Evolutionary conservation across 1,140 invertebrate species (phyloP).

Genomic region (Xylocopa sonorina): DNA sequence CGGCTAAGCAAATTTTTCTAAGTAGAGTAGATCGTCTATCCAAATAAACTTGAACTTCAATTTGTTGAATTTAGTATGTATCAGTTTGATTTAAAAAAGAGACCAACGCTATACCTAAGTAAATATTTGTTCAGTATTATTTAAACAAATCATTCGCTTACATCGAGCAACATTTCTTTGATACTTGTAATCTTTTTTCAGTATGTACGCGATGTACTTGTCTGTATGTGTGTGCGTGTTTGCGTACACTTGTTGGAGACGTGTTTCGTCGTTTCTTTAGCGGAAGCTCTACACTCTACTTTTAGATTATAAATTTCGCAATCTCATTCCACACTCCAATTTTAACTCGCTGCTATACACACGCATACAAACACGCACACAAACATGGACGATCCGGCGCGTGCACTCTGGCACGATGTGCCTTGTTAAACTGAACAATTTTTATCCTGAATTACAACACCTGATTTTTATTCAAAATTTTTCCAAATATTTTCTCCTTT

Average conservation of each 20-base stretch:
- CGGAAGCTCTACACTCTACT: background rate
- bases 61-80: too few relatives aligned
- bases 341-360: constrained; percentile 25
- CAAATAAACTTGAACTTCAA: too few relatives aligned
- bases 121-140: too few relatives aligned
- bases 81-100: too few relatives aligned
- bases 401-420: constrained; percentile 19
- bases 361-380: background rate
- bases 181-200: too few relatives aligned
- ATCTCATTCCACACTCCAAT: constrained; percentile 37
- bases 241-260: background rate
- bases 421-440: background rate
- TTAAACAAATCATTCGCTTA: too few relatives aligned
- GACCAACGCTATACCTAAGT: too few relatives aligned
- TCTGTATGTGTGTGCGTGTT: too few relatives aligned
- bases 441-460: background rate
- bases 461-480: background rate
- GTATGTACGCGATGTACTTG: background rate
- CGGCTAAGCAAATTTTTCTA: too few relatives aligned
- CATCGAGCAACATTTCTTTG: too few relatives aligned
- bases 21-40: too few relatives aligned
- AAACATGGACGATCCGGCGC: background rate
- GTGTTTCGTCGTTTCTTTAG: constrained; percentile 12
- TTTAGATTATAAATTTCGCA: constrained; percentile 47
- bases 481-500: background rate